Percentiles rank a stretch among this genome's conserved stretches.
These are phyloP conservation scores for Nemotelus nigrinus DNA, from an alignment of 2,888 invertebrate species.

Conservation along the genomic window DNA sequence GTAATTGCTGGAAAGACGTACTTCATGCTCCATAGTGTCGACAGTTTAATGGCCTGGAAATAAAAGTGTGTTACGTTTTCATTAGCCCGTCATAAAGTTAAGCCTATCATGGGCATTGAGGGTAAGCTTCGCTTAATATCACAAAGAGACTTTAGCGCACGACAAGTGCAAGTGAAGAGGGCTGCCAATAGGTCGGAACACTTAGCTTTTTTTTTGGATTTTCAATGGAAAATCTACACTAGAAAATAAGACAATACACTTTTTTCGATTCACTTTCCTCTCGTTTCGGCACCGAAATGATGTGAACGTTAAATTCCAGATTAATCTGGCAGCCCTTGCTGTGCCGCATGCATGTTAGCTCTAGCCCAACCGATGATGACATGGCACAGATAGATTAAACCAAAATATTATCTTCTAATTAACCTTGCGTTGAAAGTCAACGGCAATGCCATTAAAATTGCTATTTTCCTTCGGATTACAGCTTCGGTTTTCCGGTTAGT, in stretches of 20 bases:
- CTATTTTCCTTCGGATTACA: slow-evolving; percentile 26
- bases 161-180: too few relatives aligned
- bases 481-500: neutral
- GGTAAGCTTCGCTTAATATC: neutral
- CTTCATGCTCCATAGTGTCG: slow-evolving; percentile 33
- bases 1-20: slow-evolving; percentile 27
- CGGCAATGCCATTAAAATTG: slow-evolving; percentile 28
- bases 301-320: too few relatives aligned
- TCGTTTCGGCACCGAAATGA: too few relatives aligned
- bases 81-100: slow-evolving; percentile 44
- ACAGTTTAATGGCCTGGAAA: slow-evolving; percentile 44
- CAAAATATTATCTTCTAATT: slow-evolving; percentile 41
- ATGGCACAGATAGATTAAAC: slow-evolving; percentile 37
- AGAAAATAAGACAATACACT: too few relatives aligned
- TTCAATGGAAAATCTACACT: too few relatives aligned
- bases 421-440: slow-evolving; percentile 32
- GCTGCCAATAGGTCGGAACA: too few relatives aligned
- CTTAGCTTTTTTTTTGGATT: too few relatives aligned
- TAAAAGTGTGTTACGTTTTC: slow-evolving; percentile 45
- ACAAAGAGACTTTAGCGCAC: too few relatives aligned
- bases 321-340: too few relatives aligned
- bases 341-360: neutral
- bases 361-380: neutral
- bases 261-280: too few relatives aligned
- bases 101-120: slow-evolving; percentile 13